phyloP scores from a whole-genome alignment of 2,888 invertebrate genomes.

The Siphlonurus alternatus region DNA sequence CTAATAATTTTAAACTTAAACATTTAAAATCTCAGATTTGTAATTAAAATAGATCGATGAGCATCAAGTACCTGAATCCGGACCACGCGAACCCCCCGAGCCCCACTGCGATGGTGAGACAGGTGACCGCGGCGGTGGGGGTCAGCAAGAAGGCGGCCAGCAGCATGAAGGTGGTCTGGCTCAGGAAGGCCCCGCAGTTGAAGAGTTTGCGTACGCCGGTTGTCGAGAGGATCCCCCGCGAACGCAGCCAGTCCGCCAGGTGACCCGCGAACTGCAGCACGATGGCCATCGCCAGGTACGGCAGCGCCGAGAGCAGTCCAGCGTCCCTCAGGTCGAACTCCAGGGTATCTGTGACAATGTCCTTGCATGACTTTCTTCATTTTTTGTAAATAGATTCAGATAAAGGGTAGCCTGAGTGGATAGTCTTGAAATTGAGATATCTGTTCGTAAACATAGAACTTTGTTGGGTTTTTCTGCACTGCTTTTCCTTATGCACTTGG shows the following conservation, averaged over 20 bases:
- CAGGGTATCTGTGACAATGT: conserved; percentile 41
- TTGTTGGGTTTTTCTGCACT: no score
- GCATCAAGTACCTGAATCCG: conserved; percentile 55
- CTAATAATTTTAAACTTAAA: no score
- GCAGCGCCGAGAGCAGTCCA: conserved; percentile 69
- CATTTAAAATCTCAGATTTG: no score
- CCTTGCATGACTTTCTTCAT: no score
- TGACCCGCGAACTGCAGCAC: conserved; percentile 66
- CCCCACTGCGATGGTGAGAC: conserved; percentile 74
- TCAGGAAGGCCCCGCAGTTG: conserved; percentile 55
- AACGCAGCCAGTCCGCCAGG: conserved; percentile 60
- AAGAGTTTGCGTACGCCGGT: conserved; percentile 55
- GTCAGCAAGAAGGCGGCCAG: conserved; percentile 56
- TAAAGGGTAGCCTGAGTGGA: no score
- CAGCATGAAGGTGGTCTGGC: conserved; percentile 76
- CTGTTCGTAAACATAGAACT: no score
- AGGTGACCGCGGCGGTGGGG: conserved; percentile 54
- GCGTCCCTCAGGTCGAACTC: conserved; percentile 58
- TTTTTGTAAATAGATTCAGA: background rate
- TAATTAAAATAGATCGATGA: no score
- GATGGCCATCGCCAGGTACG: conserved; percentile 76
- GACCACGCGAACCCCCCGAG: conserved; percentile 87
- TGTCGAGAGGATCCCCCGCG: conserved; percentile 44
- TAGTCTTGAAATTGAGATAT: no score
- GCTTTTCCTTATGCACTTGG: no score